Evolutionary conservation across 2,113 vertebrate genomes (phyloP).

Genomic region (Pterocles burchelli): DNA sequence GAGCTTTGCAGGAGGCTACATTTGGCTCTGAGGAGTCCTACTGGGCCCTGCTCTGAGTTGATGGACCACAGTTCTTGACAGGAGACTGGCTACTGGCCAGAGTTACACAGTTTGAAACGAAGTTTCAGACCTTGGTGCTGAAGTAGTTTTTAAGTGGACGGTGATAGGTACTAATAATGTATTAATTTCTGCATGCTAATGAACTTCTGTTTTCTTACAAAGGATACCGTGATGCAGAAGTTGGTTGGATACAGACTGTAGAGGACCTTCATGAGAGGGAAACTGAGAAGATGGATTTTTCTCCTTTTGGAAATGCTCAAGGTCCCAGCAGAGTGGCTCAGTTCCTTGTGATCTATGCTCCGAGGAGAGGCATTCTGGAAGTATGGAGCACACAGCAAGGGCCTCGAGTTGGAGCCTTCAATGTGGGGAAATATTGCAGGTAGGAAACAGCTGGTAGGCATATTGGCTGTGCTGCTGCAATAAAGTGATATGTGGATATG

Average conservation of each 20-base stretch:
- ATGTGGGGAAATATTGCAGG: slow-evolving; percentile 96
- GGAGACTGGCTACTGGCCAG: background rate
- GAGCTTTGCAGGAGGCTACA: background rate
- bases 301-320: slow-evolving; percentile 77
- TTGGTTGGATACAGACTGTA: slow-evolving; percentile 92
- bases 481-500: background rate
- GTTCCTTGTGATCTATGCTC: slow-evolving; percentile 95
- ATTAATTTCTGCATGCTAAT: background rate
- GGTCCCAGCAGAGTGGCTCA: slow-evolving; percentile 86
- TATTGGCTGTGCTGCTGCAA: background rate
- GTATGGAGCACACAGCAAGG: slow-evolving; percentile 97
- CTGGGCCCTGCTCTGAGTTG: background rate
- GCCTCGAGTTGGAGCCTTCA: slow-evolving; percentile 94
- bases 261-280: slow-evolving; percentile 90
- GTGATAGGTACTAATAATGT: background rate
- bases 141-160: background rate
- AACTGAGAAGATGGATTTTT: slow-evolving; percentile 74
- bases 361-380: slow-evolving; percentile 93
- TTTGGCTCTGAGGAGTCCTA: background rate
- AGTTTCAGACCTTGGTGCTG: background rate
- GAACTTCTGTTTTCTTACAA: background rate
- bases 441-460: slow-evolving; percentile 25
- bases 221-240: slow-evolving; percentile 95
- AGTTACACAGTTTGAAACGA: background rate
- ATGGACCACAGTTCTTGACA: background rate